Evolutionary conservation across 1,140 invertebrate species (phyloP).

Genomic region (Brachionus rotundiformis): DNA sequence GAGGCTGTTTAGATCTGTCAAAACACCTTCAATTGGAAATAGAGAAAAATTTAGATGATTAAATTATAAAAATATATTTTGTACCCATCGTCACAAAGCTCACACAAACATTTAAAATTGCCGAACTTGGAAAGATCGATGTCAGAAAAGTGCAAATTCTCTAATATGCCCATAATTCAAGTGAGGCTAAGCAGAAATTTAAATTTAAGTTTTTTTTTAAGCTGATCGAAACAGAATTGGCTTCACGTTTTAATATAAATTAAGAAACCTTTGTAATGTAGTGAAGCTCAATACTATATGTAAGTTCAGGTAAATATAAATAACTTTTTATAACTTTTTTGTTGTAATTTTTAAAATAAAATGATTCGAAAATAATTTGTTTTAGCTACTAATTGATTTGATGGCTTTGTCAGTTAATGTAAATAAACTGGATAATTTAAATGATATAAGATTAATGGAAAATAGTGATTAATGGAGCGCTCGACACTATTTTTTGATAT

Average conservation of each 20-base stretch:
- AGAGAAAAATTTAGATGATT: neutral
- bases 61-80: conserved; percentile 16
- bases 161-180: neutral
- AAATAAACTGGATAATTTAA: neutral
- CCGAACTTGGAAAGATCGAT: neutral
- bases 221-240: neutral
- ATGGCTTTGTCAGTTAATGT: neutral
- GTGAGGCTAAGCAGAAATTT: neutral
- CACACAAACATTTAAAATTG: conserved; percentile 14
- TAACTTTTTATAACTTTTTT: neutral
- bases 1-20: neutral
- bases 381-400: neutral
- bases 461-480: neutral
- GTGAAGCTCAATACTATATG: neutral
- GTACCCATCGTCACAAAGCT: conserved; percentile 22
- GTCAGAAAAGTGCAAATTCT: neutral
- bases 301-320: neutral
- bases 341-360: neutral
- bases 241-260: conserved; percentile 12
- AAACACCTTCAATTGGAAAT: neutral
- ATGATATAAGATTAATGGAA: neutral
- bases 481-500: neutral
- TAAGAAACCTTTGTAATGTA: neutral
- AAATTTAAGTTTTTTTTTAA: neutral
- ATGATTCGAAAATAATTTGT: neutral